phyloP scores from a whole-genome alignment of 1,140 invertebrate species.

The Drosophila watanabei region DNA sequence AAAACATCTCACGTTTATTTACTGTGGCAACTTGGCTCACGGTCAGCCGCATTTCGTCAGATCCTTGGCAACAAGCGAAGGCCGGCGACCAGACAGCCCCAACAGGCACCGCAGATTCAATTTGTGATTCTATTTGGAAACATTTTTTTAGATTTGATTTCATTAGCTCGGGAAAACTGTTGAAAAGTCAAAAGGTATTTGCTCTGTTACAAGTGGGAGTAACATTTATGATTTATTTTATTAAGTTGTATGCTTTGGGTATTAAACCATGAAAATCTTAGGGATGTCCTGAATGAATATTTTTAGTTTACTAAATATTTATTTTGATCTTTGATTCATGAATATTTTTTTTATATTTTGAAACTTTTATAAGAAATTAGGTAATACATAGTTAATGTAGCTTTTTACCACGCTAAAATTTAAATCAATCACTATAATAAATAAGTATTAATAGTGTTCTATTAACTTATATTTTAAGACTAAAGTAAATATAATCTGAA shows the following conservation, averaged over 20 bases:
- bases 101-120: constrained; percentile 13
- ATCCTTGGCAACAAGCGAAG: constrained; percentile 8
- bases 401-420: not conserved
- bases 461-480: not conserved
- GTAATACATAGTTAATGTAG: not conserved
- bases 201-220: not conserved
- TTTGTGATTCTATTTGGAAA: constrained; percentile 9
- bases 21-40: constrained; percentile 38
- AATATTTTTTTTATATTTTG: not conserved
- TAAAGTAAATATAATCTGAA: not conserved
- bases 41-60: constrained; percentile 27
- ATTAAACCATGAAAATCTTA: too few relatives aligned
- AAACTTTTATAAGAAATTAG: not conserved
- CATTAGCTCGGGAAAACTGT: not conserved
- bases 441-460: too few relatives aligned
- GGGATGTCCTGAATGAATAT: not conserved
- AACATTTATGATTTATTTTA: not conserved
- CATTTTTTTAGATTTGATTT: constrained; percentile 9
- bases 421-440: not conserved
- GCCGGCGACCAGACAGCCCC: not conserved
- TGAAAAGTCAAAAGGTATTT: not conserved
- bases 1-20: constrained; percentile 61
- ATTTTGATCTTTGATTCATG: not conserved
- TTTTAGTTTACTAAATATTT: not conserved
- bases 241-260: not conserved